Conservation (phyloP, 2,888 invertebrate species). For the Urechis unicinctus region DNA sequence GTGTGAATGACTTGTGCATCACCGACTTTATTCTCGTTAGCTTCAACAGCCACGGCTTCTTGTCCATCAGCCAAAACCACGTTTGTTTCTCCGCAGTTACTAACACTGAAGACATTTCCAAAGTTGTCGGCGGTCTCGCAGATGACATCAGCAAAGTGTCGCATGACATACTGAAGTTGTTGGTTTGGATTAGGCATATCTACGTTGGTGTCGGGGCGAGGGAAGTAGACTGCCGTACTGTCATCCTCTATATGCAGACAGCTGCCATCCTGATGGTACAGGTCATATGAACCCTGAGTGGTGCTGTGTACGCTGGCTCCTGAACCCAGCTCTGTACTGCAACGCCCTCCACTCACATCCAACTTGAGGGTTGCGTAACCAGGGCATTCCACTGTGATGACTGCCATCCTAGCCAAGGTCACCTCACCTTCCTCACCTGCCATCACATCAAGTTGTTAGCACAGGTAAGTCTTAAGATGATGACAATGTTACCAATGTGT, state of each 20-base stretch:
- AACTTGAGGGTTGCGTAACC: conserved; percentile 48
- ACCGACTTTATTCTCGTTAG: conserved; percentile 11
- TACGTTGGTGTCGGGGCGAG: conserved; percentile 28
- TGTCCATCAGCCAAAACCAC: conserved; percentile 22
- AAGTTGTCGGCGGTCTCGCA: conserved; percentile 42
- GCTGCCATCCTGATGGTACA: conserved; percentile 39
- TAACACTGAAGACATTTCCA: conserved; percentile 44
- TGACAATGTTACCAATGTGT: no score
- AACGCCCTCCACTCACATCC: conserved; percentile 41
- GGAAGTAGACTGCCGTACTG: conserved; percentile 12
- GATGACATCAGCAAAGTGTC: conserved; percentile 40
- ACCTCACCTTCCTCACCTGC: not conserved
- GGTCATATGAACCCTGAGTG: conserved; percentile 41
- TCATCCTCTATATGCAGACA: conserved; percentile 34
- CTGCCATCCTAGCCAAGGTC: conserved; percentile 25
- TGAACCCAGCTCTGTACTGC: conserved; percentile 44
- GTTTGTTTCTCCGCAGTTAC: conserved; percentile 37
- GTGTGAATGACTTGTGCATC: not conserved
- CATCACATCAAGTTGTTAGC: not conserved
- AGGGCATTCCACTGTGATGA: conserved; percentile 47
- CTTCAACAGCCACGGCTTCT: not conserved
- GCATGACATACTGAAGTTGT: conserved; percentile 35
- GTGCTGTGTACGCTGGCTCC: conserved; percentile 41
- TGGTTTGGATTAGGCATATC: conserved; percentile 23
- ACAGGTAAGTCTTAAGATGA: no score